Evolutionary conservation across 2,888 invertebrate genomes (phyloP).

Genomic region (Eurytoma californica): DNA sequence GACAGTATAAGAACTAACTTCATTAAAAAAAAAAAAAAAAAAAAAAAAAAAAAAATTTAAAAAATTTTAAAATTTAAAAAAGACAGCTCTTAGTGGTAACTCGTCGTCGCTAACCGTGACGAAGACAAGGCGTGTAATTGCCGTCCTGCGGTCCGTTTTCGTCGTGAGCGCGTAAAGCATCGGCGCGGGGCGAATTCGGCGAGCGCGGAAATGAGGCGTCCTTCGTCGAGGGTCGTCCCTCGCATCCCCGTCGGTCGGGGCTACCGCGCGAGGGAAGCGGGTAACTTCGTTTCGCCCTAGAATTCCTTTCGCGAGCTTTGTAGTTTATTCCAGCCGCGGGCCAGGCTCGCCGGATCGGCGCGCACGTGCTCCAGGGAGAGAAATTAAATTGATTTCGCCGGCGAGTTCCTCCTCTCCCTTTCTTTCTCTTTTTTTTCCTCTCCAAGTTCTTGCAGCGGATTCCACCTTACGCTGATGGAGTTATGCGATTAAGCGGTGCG

Average conservation of each 20-base stretch:
- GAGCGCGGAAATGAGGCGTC: constrained; percentile 49
- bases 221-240: background rate
- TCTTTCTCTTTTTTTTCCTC: background rate
- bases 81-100: no score
- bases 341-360: background rate
- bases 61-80: no score
- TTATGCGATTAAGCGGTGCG: no score
- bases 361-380: background rate
- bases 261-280: background rate
- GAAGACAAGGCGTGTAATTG: constrained; percentile 24
- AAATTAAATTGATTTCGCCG: constrained; percentile 34
- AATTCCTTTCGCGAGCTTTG: constrained; percentile 42
- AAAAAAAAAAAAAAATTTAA: no score
- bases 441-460: no score
- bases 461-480: no score
- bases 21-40: no score
- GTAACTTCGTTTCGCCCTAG: constrained; percentile 46
- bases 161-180: background rate
- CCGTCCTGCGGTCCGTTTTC: constrained; percentile 20
- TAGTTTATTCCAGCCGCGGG: constrained; percentile 39
- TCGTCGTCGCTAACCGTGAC: no score
- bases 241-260: no score
- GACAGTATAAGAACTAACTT: no score
- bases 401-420: background rate
- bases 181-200: constrained; percentile 1